Conservation (phyloP, 2,888 invertebrate species). For the Chydorus sphaericus region DNA sequence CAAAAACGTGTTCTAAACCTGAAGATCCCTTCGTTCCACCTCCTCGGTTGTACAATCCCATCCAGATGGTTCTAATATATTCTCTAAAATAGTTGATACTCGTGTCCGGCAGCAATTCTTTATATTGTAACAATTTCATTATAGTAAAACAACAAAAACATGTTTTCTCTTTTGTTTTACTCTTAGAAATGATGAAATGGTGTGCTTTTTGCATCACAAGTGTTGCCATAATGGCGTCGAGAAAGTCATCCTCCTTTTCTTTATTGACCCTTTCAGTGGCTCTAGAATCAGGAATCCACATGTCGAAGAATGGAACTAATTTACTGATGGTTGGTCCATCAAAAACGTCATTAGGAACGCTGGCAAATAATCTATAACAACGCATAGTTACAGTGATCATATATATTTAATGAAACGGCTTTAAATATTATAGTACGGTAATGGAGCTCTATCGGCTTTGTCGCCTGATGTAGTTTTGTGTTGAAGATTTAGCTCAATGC, state of each 20-base stretch:
- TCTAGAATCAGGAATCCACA: conserved; percentile 60
- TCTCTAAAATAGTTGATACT: no score
- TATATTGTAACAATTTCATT: no score
- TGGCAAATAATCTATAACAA: conserved; percentile 44
- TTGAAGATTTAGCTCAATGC: conserved; percentile 54
- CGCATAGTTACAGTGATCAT: no score
- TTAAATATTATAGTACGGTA: no score
- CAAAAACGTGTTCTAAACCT: conserved; percentile 84
- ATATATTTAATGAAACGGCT: background rate
- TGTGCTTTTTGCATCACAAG: conserved; percentile 55
- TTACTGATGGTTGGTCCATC: conserved; percentile 47
- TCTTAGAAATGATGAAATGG: conserved; percentile 45
- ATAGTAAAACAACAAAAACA: no score
- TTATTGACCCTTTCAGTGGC: conserved; percentile 59
- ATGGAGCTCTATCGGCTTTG: conserved; percentile 53
- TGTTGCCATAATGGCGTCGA: conserved; percentile 61
- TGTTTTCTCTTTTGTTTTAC: no score
- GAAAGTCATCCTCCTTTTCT: conserved; percentile 66
- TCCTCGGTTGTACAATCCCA: conserved; percentile 62
- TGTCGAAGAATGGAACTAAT: conserved; percentile 59
- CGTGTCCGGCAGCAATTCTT: no score
- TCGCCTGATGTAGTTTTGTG: conserved; percentile 50
- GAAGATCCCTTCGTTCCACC: conserved; percentile 66
- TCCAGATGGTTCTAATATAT: conserved; percentile 33
- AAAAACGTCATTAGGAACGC: conserved; percentile 4